Evolutionary conservation across 2,888 invertebrate species (phyloP).

Genomic region (Blomia tropicalis): DNA sequence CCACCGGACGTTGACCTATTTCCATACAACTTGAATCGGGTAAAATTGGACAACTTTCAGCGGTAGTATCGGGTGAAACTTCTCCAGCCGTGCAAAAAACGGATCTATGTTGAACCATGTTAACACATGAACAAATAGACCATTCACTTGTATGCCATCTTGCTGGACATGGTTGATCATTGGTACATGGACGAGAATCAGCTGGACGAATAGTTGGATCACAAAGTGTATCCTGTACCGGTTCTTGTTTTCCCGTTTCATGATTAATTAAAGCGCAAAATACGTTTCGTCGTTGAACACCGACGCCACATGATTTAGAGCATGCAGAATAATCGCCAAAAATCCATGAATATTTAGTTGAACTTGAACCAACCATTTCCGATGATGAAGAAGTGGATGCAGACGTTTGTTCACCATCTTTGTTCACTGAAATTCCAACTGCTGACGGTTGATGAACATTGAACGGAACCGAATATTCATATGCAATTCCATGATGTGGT

Average conservation of each 20-base stretch:
- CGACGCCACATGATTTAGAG: conserved; percentile 74
- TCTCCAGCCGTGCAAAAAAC: conserved; percentile 48
- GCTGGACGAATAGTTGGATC: conserved; percentile 56
- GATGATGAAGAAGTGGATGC: not conserved
- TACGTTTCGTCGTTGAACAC: conserved; percentile 58
- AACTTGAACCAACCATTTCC: conserved; percentile 33
- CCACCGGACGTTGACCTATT: conserved; percentile 28
- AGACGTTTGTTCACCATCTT: not conserved
- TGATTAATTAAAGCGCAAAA: conserved; percentile 55
- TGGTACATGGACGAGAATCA: conserved; percentile 53
- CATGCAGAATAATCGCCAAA: conserved; percentile 61
- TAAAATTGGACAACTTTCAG: conserved; percentile 8
- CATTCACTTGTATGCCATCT: conserved; percentile 61
- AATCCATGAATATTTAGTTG: conserved; percentile 63
- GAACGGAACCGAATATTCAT: conserved; percentile 69
- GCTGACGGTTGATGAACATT: not conserved
- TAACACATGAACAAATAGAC: conserved; percentile 71
- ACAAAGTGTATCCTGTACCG: conserved; percentile 59
- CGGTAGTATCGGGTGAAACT: not conserved
- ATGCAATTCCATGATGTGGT: conserved; percentile 63
- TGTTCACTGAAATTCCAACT: not conserved
- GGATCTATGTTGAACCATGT: conserved; percentile 40
- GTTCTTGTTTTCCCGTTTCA: conserved; percentile 38
- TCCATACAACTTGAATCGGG: conserved; percentile 15
- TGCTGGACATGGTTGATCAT: conserved; percentile 54